Conservation (phyloP, 2,113 vertebrate species). For the Hemichromis elongatus region DNA sequence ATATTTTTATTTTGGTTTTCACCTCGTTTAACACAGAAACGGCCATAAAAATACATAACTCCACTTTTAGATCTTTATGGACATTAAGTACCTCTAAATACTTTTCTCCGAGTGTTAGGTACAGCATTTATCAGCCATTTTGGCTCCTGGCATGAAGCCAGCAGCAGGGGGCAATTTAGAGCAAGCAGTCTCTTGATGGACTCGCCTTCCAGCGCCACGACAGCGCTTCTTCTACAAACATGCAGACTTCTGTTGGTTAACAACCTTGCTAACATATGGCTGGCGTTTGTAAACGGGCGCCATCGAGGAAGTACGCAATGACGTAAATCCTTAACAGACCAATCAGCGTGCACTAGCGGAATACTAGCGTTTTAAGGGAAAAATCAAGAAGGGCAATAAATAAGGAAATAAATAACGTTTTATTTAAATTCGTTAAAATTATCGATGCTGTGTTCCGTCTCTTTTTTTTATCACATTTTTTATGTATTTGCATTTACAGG, state of each 20-base stretch:
- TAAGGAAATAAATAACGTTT: background rate
- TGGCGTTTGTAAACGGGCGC: background rate
- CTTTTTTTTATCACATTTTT: background rate
- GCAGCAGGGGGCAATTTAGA: background rate
- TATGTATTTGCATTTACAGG: background rate
- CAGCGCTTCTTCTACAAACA: background rate
- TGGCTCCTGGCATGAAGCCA: background rate
- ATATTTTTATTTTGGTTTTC: background rate
- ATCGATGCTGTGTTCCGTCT: background rate
- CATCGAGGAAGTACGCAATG: background rate
- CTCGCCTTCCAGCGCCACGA: background rate
- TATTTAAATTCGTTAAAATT: background rate
- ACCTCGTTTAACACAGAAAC: background rate
- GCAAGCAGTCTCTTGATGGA: background rate
- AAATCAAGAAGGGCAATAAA: background rate
- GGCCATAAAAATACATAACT: background rate
- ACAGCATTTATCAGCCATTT: background rate
- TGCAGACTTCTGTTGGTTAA: background rate
- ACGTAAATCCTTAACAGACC: background rate
- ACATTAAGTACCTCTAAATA: background rate
- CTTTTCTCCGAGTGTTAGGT: background rate
- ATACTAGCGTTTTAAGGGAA: background rate
- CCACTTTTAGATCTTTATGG: background rate
- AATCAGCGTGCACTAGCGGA: background rate
- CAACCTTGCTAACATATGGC: background rate